Evolutionary conservation across 2,888 invertebrate genomes (phyloP).

Genomic region (Notodonta ziczac): DNA sequence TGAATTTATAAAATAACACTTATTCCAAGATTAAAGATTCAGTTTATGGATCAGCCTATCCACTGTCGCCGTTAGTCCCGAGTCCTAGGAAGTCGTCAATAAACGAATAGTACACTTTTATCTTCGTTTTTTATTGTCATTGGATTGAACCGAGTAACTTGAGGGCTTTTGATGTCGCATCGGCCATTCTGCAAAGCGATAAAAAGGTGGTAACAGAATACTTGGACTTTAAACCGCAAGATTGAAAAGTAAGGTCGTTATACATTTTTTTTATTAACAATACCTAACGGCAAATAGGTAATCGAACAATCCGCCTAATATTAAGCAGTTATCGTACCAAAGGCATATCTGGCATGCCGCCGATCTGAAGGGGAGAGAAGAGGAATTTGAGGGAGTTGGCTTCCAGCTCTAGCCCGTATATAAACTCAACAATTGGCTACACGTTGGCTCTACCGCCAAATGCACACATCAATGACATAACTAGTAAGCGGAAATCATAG

Average conservation of each 20-base stretch:
- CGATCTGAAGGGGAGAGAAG: no score
- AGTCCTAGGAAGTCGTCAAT: conserved; percentile 53
- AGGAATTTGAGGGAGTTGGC: no score
- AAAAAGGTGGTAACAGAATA: conserved; percentile 60
- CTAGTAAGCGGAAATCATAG: no score
- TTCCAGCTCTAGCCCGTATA: no score
- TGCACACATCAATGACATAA: no score
- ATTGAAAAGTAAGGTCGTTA: conserved; percentile 31
- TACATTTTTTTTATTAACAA: neutral
- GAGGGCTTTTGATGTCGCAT: conserved; percentile 54
- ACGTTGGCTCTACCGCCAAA: no score
- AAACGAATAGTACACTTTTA: conserved; percentile 78
- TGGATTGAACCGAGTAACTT: conserved; percentile 65
- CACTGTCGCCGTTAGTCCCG: conserved; percentile 38
- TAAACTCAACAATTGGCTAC: no score
- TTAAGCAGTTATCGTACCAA: no score
- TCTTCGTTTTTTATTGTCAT: conserved; percentile 74
- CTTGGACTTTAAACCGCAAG: conserved; percentile 30
- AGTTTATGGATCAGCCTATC: conserved; percentile 21
- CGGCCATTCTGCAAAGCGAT: conserved; percentile 54
- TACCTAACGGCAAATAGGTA: no score
- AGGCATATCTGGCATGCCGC: no score
- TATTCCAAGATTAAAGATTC: neutral
- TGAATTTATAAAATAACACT: neutral
- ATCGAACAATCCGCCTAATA: no score